Conservation (phyloP, 2,888 invertebrate genomes). For the Ophraella communa region DNA sequence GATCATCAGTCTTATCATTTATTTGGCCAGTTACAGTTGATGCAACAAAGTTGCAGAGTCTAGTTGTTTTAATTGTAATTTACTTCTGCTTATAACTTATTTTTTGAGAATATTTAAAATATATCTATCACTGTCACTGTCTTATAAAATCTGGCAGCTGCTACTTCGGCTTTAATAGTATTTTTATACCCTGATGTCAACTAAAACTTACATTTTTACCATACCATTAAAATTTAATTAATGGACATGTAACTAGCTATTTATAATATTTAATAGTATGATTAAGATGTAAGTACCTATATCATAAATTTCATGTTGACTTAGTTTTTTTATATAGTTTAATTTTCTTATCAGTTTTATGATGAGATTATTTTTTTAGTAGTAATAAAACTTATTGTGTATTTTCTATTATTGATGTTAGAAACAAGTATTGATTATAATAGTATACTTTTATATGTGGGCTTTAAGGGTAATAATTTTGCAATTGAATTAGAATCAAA, state of each 20-base stretch:
- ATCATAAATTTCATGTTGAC: constrained; percentile 14
- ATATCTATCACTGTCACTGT: too few species aligned
- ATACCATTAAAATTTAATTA: not conserved
- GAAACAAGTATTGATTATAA: constrained; percentile 22
- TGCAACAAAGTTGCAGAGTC: too few species aligned
- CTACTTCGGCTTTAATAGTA: too few species aligned
- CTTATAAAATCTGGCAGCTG: too few species aligned
- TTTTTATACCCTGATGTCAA: not conserved
- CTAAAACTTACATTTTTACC: not conserved
- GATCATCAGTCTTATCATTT: too few species aligned
- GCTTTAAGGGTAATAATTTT: constrained; percentile 1
- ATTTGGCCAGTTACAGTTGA: too few species aligned
- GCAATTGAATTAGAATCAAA: not conserved
- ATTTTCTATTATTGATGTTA: constrained; percentile 23
- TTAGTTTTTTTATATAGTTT: constrained; percentile 15
- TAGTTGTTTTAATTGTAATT: too few species aligned
- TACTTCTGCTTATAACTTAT: too few species aligned
- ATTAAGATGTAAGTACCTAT: not conserved
- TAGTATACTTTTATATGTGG: constrained; percentile 2
- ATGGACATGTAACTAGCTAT: not conserved
- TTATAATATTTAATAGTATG: not conserved
- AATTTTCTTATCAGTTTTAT: constrained; percentile 33
- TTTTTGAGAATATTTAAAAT: too few species aligned
- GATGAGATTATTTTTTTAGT: constrained; percentile 24
- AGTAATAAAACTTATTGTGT: constrained; percentile 11